These are phyloP conservation scores for Notospermus geniculatus DNA, from an alignment of 1,140 invertebrate genomes.

Conservation along the genomic window DNA sequence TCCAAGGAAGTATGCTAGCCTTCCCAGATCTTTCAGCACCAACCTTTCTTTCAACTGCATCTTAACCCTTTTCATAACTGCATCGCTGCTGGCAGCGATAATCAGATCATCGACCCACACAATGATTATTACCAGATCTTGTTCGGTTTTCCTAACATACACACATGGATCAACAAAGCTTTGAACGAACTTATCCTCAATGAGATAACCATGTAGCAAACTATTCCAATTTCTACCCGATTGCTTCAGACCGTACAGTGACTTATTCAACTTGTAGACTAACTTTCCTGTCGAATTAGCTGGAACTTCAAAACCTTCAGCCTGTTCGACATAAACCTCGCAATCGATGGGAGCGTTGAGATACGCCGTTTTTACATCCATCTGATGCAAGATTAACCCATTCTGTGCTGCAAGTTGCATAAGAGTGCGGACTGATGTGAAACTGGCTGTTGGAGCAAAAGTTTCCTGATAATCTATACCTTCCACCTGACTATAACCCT, in stretches of 20 bases:
- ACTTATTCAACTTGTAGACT: conserved; percentile 28
- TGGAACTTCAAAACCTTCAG: no score
- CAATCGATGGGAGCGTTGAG: conserved; percentile 26
- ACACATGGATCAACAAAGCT: conserved; percentile 25
- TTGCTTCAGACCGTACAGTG: no score
- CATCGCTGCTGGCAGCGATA: conserved; percentile 10
- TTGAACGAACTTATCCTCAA: conserved; percentile 45
- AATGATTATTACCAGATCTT: no score
- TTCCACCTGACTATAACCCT: conserved; percentile 40
- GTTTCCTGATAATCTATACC: conserved; percentile 35
- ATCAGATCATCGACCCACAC: conserved; percentile 24
- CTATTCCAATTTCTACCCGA: no score
- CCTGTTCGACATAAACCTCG: conserved; percentile 29
- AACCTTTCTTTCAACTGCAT: conserved; percentile 5
- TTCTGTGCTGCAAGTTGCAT: conserved; percentile 23
- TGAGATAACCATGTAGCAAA: conserved; percentile 44
- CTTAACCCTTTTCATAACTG: conserved; percentile 10
- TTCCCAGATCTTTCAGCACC: conserved; percentile 17
- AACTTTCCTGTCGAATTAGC: conserved; percentile 12
- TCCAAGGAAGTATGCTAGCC: conserved; percentile 14
- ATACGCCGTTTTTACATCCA: conserved; percentile 32
- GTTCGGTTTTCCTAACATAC: conserved; percentile 17
- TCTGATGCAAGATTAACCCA: conserved; percentile 23
- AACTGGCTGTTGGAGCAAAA: conserved; percentile 31
- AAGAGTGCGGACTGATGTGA: conserved; percentile 25